A percentile compares a stretch with the other conserved stretches of the same genome.
These are phyloP conservation scores for Sycon ciliatum DNA, from an alignment of 37 sponge, comb jelly and placozoan species.

Conservation along the genomic window DNA sequence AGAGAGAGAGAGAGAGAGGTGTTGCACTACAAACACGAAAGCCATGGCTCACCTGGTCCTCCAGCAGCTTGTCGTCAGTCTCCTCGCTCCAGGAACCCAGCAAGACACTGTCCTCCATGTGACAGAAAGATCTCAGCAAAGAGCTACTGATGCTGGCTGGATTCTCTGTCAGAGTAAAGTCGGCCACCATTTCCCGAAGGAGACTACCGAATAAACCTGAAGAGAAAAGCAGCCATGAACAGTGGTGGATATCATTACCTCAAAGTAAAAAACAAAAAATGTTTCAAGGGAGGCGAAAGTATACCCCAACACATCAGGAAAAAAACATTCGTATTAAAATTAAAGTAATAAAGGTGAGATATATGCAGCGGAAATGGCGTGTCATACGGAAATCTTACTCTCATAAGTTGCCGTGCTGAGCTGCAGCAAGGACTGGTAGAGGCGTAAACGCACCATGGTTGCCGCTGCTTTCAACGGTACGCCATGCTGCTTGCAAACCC, in stretches of 20 bases:
- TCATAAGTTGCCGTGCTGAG: slow-evolving; percentile 54
- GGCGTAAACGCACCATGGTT: slow-evolving; percentile 61
- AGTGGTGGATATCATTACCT: no score
- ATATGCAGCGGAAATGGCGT: no score
- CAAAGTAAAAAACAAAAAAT: no score
- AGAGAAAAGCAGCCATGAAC: no score
- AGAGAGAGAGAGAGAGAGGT: no score
- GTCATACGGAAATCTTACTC: slow-evolving; percentile 25
- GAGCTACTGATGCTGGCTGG: slow-evolving; percentile 68
- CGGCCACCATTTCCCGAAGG: slow-evolving; percentile 79
- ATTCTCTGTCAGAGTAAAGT: slow-evolving; percentile 71
- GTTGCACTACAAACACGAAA: background rate
- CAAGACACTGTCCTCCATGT: slow-evolving; percentile 74
- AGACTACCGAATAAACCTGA: slow-evolving; percentile 56
- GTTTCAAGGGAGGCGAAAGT: no score
- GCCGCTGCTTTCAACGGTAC: slow-evolving; percentile 75
- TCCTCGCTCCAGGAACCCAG: slow-evolving; percentile 80
- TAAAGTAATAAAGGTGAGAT: no score
- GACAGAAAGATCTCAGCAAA: slow-evolving; percentile 79
- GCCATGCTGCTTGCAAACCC: slow-evolving; percentile 47
- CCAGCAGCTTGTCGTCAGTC: slow-evolving; percentile 74
- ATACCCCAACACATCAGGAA: no score
- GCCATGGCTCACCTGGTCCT: slow-evolving; percentile 58
- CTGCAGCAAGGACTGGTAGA: slow-evolving; percentile 50
- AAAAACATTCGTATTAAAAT: no score